Evolutionary conservation across 2,113 vertebrate genomes (phyloP).

Genomic region (Leptosomus discolor): DNA sequence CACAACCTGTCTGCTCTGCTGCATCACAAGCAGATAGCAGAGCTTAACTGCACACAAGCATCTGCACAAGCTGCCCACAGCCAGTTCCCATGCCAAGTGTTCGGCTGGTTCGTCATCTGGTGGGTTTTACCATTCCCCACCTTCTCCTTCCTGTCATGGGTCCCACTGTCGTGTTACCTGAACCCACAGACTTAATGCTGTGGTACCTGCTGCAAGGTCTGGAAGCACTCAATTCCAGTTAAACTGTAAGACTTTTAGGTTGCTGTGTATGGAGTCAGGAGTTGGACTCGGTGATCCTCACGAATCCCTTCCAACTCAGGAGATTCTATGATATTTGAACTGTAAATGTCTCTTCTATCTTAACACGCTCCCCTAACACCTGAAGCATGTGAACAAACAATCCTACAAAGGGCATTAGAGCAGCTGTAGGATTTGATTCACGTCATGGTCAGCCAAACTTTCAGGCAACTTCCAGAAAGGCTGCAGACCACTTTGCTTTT

Average conservation of each 20-base stretch:
- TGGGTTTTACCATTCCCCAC: not conserved
- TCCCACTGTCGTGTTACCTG: not conserved
- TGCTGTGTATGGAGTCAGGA: not conserved
- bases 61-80: not conserved
- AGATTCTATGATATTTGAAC: not conserved
- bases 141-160: not conserved
- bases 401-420: not conserved
- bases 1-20: not conserved
- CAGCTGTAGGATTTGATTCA: not conserved
- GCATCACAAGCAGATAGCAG: not conserved
- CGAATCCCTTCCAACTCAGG: not conserved
- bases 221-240: not conserved
- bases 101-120: not conserved
- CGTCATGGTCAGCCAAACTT: not conserved
- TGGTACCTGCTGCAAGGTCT: not conserved
- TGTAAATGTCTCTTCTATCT: not conserved
- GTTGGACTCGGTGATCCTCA: not conserved
- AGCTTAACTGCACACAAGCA: not conserved
- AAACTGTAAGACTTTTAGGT: not conserved
- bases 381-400: not conserved
- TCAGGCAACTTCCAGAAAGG: not conserved
- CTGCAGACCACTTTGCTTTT: not conserved
- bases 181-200: not conserved
- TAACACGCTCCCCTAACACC: not conserved
- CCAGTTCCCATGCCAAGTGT: not conserved